Evolutionary conservation across 2,113 vertebrate species (phyloP).

Genomic region (Apaloderma vittatum): DNA sequence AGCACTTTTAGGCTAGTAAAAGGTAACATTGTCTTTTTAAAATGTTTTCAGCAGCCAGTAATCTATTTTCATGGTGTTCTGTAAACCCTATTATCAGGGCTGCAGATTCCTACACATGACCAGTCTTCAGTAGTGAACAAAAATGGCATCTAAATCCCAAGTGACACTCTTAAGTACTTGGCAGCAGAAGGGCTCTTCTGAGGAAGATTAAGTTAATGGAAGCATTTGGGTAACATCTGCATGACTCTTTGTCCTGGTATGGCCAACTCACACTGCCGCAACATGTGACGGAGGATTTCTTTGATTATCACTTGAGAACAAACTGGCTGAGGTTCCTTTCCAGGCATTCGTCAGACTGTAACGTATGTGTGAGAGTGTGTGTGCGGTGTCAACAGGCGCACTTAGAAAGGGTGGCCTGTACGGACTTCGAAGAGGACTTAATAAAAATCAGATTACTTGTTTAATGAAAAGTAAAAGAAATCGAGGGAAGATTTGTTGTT

Average conservation of each 20-base stretch:
- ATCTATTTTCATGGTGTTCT: conserved; percentile 66
- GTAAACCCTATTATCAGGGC: conserved; percentile 69
- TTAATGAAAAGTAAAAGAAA: conserved; percentile 44
- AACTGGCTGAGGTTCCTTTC: conserved; percentile 62
- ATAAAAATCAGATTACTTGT: conserved; percentile 41
- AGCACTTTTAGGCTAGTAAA: conserved; percentile 37
- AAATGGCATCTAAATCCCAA: conserved; percentile 76
- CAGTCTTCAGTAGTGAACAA: conserved; percentile 66
- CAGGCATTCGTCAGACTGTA: background rate
- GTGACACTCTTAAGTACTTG: conserved; percentile 77
- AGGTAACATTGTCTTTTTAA: conserved; percentile 29
- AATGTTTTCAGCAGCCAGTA: conserved; percentile 52
- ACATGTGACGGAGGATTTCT: conserved; percentile 76
- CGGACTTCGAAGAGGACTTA: background rate
- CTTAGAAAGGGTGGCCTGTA: background rate
- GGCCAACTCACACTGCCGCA: conserved; percentile 66
- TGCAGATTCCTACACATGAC: conserved; percentile 75
- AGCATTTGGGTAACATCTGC: conserved; percentile 77
- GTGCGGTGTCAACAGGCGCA: background rate
- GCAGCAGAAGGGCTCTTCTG: conserved; percentile 76
- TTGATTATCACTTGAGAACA: conserved; percentile 71
- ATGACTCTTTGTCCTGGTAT: conserved; percentile 62
- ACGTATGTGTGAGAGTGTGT: background rate
- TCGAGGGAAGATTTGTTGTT: conserved; percentile 13
- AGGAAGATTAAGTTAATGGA: conserved; percentile 82